Conservation (phyloP, 2,888 invertebrate species). For the Spilosoma lubricipeda region DNA sequence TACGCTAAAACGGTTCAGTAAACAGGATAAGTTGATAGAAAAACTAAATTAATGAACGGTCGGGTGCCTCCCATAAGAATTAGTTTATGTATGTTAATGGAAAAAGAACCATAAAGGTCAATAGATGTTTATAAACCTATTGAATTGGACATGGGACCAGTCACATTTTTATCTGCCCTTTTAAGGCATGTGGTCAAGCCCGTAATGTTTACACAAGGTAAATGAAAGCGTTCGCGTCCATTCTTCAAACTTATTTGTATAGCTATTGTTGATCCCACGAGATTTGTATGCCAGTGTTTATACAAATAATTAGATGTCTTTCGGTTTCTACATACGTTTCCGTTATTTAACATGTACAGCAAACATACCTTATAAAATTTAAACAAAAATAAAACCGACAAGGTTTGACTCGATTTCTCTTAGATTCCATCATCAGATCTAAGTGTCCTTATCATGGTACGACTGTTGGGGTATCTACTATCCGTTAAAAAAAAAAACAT, state of each 20-base stretch:
- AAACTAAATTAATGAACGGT: conserved; percentile 63
- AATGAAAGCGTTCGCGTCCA: conserved; percentile 57
- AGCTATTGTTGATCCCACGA: conserved; percentile 60
- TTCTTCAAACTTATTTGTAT: conserved; percentile 60
- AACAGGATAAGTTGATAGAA: conserved; percentile 56
- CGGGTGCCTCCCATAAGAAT: conserved; percentile 59
- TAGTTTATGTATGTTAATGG: conserved; percentile 67
- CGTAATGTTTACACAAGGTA: conserved; percentile 56
- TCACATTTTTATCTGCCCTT: conserved; percentile 59
- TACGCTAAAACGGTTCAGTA: conserved; percentile 58
- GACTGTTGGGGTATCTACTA: no score
- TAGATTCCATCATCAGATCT: no score
- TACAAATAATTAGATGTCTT: conserved; percentile 60
- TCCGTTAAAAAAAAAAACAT: no score
- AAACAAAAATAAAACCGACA: no score
- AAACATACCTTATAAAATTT: background rate
- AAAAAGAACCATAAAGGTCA: conserved; percentile 64
- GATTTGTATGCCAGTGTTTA: conserved; percentile 60
- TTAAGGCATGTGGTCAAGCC: conserved; percentile 56
- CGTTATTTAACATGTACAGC: conserved; percentile 52
- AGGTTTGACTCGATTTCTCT: no score
- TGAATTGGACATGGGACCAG: conserved; percentile 56
- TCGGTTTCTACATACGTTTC: conserved; percentile 56
- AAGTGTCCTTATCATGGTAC: no score
- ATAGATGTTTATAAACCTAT: conserved; percentile 63